phyloP scores from a whole-genome alignment of 2,797 vertebrate species.

The Halcyon smyrnensis region DNA sequence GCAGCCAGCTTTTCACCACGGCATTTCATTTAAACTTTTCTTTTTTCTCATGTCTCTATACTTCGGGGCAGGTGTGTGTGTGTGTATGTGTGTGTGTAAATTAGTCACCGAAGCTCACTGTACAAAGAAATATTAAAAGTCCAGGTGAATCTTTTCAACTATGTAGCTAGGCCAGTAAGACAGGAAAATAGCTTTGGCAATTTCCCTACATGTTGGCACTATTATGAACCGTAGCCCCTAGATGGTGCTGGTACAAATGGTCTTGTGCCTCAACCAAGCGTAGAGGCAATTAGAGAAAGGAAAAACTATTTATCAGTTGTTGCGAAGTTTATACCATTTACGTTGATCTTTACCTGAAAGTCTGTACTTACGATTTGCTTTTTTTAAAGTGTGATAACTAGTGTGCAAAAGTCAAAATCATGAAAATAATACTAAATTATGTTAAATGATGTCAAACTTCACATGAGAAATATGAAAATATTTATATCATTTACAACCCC shows the following conservation, averaged over 20 bases:
- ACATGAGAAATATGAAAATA: background rate
- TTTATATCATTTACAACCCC: background rate
- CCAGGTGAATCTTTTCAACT: background rate
- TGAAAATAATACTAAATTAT: background rate
- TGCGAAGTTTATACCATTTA: background rate
- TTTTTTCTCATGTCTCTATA: background rate
- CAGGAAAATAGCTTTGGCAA: background rate
- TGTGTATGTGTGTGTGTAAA: background rate
- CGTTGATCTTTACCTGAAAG: background rate
- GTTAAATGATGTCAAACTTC: background rate
- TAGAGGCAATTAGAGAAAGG: accelerated
- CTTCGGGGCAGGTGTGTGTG: background rate
- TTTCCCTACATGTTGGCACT: background rate
- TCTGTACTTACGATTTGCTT: background rate
- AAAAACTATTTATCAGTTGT: background rate
- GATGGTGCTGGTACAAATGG: conserved; percentile 39
- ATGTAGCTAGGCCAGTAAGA: background rate
- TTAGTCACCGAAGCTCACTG: background rate
- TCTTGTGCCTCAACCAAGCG: background rate
- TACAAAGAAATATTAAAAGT: conserved; percentile 5
- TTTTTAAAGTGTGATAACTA: background rate
- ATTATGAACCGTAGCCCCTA: background rate
- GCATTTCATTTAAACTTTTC: conserved; percentile 7
- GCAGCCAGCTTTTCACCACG: background rate
- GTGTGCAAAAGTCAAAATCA: background rate